phyloP scores from a whole-genome alignment of 2,888 invertebrate genomes.

The Timema podura region DNA sequence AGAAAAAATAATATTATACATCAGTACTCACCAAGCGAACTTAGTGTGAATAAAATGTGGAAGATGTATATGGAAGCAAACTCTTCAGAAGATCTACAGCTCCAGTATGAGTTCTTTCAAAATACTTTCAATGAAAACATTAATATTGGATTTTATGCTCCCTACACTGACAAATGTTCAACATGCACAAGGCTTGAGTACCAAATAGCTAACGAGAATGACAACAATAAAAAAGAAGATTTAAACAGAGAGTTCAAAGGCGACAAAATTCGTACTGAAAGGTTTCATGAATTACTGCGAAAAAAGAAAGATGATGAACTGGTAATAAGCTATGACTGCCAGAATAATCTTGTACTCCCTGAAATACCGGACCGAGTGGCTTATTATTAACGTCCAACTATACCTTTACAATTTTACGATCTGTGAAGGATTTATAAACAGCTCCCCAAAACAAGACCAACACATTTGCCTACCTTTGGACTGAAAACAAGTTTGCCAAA shows the following conservation, averaged over 20 bases:
- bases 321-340: slow-evolving; percentile 38
- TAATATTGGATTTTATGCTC: slow-evolving; percentile 1
- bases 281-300: slow-evolving; percentile 33
- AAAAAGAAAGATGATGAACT: slow-evolving; percentile 28
- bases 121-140: not conserved
- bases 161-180: slow-evolving; percentile 7
- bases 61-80: slow-evolving; percentile 11
- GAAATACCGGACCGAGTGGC: slow-evolving; percentile 39
- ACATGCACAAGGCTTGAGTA: not conserved
- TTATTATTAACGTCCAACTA: slow-evolving; percentile 40
- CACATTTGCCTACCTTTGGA: not conserved
- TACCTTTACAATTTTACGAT: slow-evolving; percentile 27
- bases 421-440: no score
- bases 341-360: slow-evolving; percentile 38
- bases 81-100: not conserved
- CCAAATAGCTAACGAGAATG: not conserved
- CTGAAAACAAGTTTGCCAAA: not conserved
- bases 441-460: no score
- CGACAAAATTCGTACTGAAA: slow-evolving; percentile 33
- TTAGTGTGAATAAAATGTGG: not conserved
- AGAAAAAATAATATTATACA: not conserved
- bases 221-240: not conserved
- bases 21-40: not conserved
- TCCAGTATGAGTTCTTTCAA: not conserved
- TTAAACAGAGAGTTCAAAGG: slow-evolving; percentile 10